Evolutionary conservation across 2,113 vertebrate species (phyloP).

Genomic region (Neolamprologus devosi): DNA sequence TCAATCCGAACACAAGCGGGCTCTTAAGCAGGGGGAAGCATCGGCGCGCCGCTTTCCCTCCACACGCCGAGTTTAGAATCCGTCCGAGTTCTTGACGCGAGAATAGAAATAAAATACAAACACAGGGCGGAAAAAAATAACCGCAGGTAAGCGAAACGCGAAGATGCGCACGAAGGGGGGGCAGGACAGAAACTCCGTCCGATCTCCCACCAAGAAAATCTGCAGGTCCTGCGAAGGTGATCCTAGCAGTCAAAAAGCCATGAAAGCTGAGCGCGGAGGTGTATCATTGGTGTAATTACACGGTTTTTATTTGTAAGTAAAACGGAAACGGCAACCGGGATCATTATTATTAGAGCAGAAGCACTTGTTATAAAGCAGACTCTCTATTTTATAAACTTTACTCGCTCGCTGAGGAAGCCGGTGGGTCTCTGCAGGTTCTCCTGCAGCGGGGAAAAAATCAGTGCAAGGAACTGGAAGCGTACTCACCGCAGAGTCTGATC

Average conservation of each 20-base stretch:
- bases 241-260: background rate
- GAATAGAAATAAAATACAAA: background rate
- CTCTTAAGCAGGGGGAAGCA: background rate
- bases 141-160: background rate
- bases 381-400: conserved; percentile 54
- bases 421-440: background rate
- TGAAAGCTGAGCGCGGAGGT: background rate
- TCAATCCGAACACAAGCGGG: background rate
- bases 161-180: background rate
- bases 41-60: background rate
- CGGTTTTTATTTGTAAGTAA: background rate
- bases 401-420: background rate
- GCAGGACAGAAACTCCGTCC: background rate
- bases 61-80: background rate
- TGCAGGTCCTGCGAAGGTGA: background rate
- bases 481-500: conserved; percentile 69
- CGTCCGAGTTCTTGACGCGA: background rate
- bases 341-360: conserved; percentile 11
- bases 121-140: background rate
- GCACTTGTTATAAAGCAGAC: conserved; percentile 39
- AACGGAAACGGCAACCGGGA: background rate
- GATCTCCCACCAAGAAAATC: background rate
- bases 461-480: background rate
- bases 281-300: background rate
- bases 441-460: background rate